Base-by-base conservation (phyloP, 2,888 invertebrate species). In the Spodoptera littoralis region DNA sequence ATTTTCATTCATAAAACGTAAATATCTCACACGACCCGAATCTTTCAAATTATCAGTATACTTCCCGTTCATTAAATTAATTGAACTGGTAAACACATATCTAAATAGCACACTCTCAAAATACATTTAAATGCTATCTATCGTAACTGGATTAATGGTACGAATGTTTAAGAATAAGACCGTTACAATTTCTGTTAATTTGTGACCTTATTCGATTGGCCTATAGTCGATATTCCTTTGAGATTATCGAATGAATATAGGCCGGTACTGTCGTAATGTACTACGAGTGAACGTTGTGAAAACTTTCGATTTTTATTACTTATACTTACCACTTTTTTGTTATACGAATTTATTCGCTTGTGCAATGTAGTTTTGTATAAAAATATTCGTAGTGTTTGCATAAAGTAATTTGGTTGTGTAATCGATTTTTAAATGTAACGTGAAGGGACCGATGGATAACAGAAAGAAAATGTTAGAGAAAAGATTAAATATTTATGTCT, bases 201-300 rank as follows among this genome's bases (percentile, higher is more conserved):
- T 84, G 86, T 87, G 87, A 85, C 86, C 85, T 76, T 76, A 79
- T 85, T 87, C 73, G 76, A 79, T 85, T 89, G 79, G 84, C 79
- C 65, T 73, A 73, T 66, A 75, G 73, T 76, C 59, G 36, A 36
- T 36, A 8, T 36, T 36, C 72, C 79, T 47, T 44, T 12, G 65
- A 79, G 77, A 84, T 85, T 84, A 84, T 85, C 81, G 80, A 30
- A 64, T 53, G 76, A 83, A 89, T 85, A 86, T 89, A 86, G 87
- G 84, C 50, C 87, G 75, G 59, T 62, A 9, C 67, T 85, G 81
- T 81, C 82, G 88, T 76, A 86, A 69, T 53, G 53, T 54, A 63
- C 42, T 48, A 64, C 71, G 64, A 80, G 81, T 79, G 82, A 82
- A 82, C 67, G 64, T 78, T 73, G 60, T 63, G 65, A 71, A 76